Conservation (phyloP, 1,140 invertebrate genomes). For the Phocides pigmalion region DNA sequence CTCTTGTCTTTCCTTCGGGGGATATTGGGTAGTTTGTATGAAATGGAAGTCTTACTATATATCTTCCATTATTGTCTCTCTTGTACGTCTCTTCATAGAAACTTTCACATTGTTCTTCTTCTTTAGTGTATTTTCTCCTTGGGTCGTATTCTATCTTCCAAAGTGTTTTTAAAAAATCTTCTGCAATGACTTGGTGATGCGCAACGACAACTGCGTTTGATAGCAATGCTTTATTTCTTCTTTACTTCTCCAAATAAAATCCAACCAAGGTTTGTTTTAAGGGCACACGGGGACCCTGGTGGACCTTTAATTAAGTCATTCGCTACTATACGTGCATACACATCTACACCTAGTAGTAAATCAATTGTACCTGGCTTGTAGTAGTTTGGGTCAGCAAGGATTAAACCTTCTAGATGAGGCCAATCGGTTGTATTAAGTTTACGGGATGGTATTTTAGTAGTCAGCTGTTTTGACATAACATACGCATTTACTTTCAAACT, state of each 20-base stretch:
- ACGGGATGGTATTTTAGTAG: constrained; percentile 44
- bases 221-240: background rate
- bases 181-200: constrained; percentile 38
- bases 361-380: constrained; percentile 42
- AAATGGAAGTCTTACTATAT: constrained; percentile 55
- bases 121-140: constrained; percentile 36
- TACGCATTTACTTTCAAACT: constrained; percentile 26
- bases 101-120: constrained; percentile 47
- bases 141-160: constrained; percentile 49
- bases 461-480: constrained; percentile 47
- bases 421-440: constrained; percentile 36
- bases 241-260: constrained; percentile 48
- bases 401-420: constrained; percentile 43
- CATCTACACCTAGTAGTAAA: constrained; percentile 46
- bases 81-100: constrained; percentile 38
- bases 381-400: constrained; percentile 46
- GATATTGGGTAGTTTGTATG: constrained; percentile 33
- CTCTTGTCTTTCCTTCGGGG: constrained; percentile 38
- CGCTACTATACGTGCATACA: constrained; percentile 45
- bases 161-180: constrained; percentile 45
- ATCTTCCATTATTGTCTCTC: constrained; percentile 46
- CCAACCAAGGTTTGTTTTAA: constrained; percentile 55
- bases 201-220: constrained; percentile 18
- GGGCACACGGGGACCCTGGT: constrained; percentile 44
- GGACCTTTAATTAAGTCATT: constrained; percentile 43